A percentile compares a stretch with the other conserved stretches of the same genome.
These are phyloP conservation scores for Rhegmatorhina hoffmannsi DNA, from an alignment of 2,113 vertebrate species.

Conservation along the genomic window DNA sequence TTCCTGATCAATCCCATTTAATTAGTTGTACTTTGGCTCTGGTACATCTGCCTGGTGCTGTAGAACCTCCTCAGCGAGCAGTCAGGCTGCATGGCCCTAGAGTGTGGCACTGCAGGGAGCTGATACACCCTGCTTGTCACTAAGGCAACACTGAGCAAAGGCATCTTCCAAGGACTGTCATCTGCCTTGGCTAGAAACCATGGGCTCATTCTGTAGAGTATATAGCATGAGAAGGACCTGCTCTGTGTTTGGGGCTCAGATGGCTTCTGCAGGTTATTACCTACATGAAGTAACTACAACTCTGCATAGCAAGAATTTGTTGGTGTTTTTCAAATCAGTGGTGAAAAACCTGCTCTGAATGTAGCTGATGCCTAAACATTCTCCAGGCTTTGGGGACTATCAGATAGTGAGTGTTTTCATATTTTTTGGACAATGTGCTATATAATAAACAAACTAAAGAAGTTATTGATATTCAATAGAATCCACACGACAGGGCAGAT, in stretches of 20 bases:
- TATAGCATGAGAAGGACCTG: neutral
- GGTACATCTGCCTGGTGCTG: neutral
- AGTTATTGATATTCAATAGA: neutral
- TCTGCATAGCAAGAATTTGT: neutral
- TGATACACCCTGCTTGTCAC: neutral
- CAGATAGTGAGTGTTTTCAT: neutral
- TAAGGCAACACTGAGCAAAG: neutral
- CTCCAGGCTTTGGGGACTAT: neutral
- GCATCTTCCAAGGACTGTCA: neutral
- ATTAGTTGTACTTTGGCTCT: neutral
- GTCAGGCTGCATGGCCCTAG: neutral
- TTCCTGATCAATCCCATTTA: neutral
- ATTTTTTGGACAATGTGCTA: neutral
- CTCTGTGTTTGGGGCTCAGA: neutral
- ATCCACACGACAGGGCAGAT: constrained; percentile 38
- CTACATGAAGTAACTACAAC: neutral
- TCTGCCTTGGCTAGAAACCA: neutral
- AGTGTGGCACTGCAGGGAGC: neutral
- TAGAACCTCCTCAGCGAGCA: neutral
- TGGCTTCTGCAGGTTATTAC: neutral
- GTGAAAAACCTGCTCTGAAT: neutral
- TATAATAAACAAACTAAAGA: neutral
- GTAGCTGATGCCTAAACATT: neutral
- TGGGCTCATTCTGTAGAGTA: neutral
- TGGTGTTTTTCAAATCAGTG: neutral